Base-by-base conservation (phyloP, 2,797 vertebrate species). In the Clarias fuscus region DNA sequence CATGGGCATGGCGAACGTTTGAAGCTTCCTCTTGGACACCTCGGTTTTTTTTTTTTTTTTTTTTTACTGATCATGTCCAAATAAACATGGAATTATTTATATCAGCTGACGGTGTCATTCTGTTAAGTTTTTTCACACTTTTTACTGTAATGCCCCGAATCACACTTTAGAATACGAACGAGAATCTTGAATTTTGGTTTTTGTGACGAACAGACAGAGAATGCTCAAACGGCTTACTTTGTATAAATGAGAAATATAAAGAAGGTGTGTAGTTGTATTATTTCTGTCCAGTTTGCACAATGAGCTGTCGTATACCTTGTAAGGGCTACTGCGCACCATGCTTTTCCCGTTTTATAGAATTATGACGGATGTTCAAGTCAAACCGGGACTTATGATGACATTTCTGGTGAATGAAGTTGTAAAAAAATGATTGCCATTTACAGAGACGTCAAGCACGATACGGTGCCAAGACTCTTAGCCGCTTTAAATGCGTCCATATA, bases 31-130 rank as follows among this genome's bases (percentile, higher is more conserved):
- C 70, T 67, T 85, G 79, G 64, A 78, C 62, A 71, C 87, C 17
- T 80, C 40, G 67, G 53, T 65, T 62, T 59, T 65, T 62, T 59
- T 88, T 77, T 73, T 65, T 84, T 85, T 87, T 90, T 90, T 91
- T 93, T 88, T 88, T 91, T 91, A 88, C 92, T 89, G 84, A 92
- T 86, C 84, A 72, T 93, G 88, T 91, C 88, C 83, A 86, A 95
- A 95, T 95, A 95, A 95, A 96, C 85, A 88, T 88, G 88, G 79
- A 53, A 91, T 90, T 90, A 91, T 92, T 94, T 92, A 88, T 93
- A 89, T 87, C 86, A 89, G 0, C 1, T 58, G 40, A 37, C 87
- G 59, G 62, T 62, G 37, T 77, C 62, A 40, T 76, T 48, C 33
- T 0, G 61, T 64, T 68, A 11, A 15, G 77, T 15, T 59, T 83